These are phyloP conservation scores for Romanogobio albipinnatus DNA, from an alignment of 2,113 vertebrate genomes.

Conservation along the genomic window DNA sequence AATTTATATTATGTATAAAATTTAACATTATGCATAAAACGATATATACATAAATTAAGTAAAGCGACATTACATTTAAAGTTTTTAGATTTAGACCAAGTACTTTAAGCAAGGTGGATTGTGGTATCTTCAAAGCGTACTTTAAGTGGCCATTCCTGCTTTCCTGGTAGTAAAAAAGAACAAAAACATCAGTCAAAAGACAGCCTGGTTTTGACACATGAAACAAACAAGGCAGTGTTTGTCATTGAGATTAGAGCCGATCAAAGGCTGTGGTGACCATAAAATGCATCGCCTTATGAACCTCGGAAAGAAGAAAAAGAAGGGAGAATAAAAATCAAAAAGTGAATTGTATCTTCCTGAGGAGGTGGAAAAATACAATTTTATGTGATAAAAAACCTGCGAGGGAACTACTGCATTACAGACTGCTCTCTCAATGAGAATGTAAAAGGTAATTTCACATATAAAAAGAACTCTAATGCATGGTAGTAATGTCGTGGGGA, in stretches of 20 bases:
- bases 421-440: conserved; percentile 83
- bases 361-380: conserved; percentile 58
- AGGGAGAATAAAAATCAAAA: conserved; percentile 68
- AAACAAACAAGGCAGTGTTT: conserved; percentile 73
- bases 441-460: conserved; percentile 88
- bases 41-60: not conserved
- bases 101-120: conserved; percentile 64
- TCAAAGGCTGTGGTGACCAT: conserved; percentile 78
- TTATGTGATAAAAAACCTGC: conserved; percentile 76
- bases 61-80: not conserved
- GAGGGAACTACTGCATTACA: conserved; percentile 77
- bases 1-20: not conserved
- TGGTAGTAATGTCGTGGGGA: conserved; percentile 83
- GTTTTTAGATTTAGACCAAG: conserved; percentile 48
- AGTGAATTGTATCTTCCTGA: conserved; percentile 73
- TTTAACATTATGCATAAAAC: not conserved
- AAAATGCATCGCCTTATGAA: conserved; percentile 75
- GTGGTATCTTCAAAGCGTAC: conserved; percentile 71
- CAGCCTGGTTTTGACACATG: conserved; percentile 59
- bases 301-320: conserved; percentile 59
- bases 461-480: conserved; percentile 86
- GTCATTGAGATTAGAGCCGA: conserved; percentile 74
- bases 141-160: conserved; percentile 65
- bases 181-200: conserved; percentile 72
- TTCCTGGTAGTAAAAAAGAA: conserved; percentile 64